Evolutionary conservation across 2,113 vertebrate species (phyloP), one percentile per base, ranked within the genome.

Genomic region (Elgaria multicarinata): DNA sequence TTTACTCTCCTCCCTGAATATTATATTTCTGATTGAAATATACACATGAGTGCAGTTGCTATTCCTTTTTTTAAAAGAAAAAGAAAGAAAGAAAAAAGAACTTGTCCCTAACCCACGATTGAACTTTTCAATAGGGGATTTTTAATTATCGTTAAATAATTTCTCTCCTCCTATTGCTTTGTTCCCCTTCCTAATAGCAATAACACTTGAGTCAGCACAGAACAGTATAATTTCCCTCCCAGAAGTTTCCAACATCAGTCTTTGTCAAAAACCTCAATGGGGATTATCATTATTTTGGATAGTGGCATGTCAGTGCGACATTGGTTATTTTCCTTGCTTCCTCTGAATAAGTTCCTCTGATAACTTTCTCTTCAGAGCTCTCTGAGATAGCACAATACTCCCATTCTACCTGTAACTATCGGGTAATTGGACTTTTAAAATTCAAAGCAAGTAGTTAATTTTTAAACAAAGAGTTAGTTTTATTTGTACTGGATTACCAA

Each of bases 201-300:
- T 64, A 86, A 44, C 69, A 75, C 28, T 42, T 66, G 22, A 72
- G 55, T 39, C 26, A 67, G 79, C 42, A 83, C 6, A 55, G 36
- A 75, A 85, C 16, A 77, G 42, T 0, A 76, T 89, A 24, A 83
- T 83, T 80, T 39, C 16, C 67, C 71, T 64, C 55, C 36, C 26
- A 0, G 0, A 91, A 53, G 81, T 72, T 64, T 88, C 62, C 24
- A 71, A 0, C 83, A 93, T 91, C 88, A 22, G 74, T 90, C 90
- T 93, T 87, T 88, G 64, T 88, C 89, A 87, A 78, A 55, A 90
- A 88, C 2, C 67, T 71, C 66, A 87, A 71, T 0, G 1, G 81
- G 46, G 86, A 1, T 55, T 86, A 75, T 39, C 6, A 55, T 90
- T 86, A 86, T 53, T 88, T 77, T 39, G 75, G 71, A 86, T 66